Evolutionary conservation across 2,113 vertebrate species (phyloP).

Genomic region (Microtus montanus): DNA sequence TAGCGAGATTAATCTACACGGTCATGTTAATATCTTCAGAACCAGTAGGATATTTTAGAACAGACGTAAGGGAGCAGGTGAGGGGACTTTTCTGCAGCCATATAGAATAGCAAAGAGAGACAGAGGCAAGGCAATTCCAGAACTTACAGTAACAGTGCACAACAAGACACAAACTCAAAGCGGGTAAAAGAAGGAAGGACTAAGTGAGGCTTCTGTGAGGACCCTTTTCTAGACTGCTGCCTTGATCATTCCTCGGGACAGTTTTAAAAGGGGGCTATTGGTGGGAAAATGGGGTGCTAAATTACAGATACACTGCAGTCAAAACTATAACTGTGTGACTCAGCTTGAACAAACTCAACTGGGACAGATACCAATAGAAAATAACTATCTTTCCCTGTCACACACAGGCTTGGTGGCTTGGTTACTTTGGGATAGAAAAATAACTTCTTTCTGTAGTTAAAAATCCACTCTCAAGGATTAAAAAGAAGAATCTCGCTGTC

Average conservation of each 20-base stretch:
- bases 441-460: conserved; percentile 34
- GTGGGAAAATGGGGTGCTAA: not conserved
- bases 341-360: not conserved
- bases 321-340: not conserved
- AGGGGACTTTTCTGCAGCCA: not conserved
- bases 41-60: not conserved
- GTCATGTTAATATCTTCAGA: not conserved
- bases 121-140: not conserved
- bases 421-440: not conserved
- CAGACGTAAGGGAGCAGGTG: not conserved
- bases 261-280: not conserved
- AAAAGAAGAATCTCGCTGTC: not conserved
- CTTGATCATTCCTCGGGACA: not conserved
- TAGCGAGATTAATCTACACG: not conserved
- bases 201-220: not conserved
- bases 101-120: not conserved
- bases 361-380: not conserved
- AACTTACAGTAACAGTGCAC: not conserved
- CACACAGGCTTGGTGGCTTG: not conserved
- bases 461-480: conserved; percentile 34
- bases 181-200: not conserved
- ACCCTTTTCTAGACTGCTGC: not conserved
- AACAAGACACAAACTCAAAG: not conserved
- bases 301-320: not conserved
- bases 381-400: not conserved